Conservation (phyloP, 2,797 vertebrate genomes). For the Menidia menidia region DNA sequence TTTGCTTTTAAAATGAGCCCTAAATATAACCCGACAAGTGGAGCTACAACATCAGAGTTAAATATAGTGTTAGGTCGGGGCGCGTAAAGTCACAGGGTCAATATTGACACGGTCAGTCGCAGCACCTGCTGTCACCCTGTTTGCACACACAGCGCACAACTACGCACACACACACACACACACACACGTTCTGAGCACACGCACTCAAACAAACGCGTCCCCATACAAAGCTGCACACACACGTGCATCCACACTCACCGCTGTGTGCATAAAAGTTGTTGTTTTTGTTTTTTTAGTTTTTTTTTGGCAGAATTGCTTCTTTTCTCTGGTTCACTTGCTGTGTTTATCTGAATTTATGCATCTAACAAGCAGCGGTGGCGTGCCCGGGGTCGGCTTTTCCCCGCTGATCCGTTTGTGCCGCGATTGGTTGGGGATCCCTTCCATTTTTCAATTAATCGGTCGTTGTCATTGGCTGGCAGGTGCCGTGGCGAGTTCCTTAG, state of each 20-base stretch:
- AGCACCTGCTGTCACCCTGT: conserved; percentile 62
- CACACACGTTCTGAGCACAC: conserved; percentile 7
- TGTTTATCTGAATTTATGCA: background rate
- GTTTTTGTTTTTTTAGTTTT: background rate
- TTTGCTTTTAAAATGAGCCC: conserved; percentile 58
- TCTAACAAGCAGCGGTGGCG: background rate
- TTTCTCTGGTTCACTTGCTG: background rate
- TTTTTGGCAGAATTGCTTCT: background rate
- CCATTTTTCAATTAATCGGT: background rate
- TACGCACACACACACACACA: conserved; percentile 37
- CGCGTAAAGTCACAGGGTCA: conserved; percentile 69
- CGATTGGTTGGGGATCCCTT: background rate
- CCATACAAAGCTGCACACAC: conserved; percentile 4
- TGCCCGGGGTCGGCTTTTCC: background rate
- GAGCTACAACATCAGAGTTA: conserved; percentile 54
- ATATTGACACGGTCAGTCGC: conserved; percentile 76
- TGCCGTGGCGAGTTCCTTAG: conserved; percentile 93
- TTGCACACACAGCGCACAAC: conserved; percentile 40
- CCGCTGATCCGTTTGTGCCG: background rate
- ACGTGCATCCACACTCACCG: background rate
- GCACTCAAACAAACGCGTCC: conserved; percentile 11
- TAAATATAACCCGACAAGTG: conserved; percentile 66
- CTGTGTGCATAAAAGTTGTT: background rate
- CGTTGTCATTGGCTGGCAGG: conserved; percentile 77
- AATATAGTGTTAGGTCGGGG: conserved; percentile 62